Evolutionary conservation across 2,797 vertebrate genomes (phyloP).

Genomic region (Synanceia verrucosa): DNA sequence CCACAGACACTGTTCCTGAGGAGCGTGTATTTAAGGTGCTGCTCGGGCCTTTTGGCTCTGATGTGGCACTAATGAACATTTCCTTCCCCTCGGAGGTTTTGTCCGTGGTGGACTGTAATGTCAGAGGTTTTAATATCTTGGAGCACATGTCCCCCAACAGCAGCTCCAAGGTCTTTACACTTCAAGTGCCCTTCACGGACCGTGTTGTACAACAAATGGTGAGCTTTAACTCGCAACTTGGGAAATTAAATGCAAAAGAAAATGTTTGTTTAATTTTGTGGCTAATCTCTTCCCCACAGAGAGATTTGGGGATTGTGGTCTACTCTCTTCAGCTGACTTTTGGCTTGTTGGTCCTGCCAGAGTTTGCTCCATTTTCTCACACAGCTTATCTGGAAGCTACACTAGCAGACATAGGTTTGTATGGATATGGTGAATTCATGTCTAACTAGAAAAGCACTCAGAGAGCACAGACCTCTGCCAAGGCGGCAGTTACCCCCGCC

Average conservation of each 20-base stretch:
- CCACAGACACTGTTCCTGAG: slow-evolving; percentile 63
- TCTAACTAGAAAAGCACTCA: no score
- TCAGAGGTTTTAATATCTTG: slow-evolving; percentile 66
- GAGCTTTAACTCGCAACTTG: neutral
- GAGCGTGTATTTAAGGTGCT: slow-evolving; percentile 63
- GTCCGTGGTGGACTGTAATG: slow-evolving; percentile 45
- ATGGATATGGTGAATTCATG: neutral
- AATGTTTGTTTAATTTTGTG: neutral
- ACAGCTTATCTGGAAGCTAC: slow-evolving; percentile 47
- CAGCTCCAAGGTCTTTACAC: slow-evolving; percentile 57
- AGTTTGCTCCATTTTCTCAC: slow-evolving; percentile 53
- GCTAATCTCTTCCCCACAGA: slow-evolving; percentile 45
- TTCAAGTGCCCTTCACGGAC: slow-evolving; percentile 76
- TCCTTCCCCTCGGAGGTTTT: slow-evolving; percentile 62
- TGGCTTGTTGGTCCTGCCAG: slow-evolving; percentile 64
- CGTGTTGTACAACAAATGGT: slow-evolving; percentile 55
- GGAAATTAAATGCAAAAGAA: neutral
- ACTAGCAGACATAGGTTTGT: slow-evolving; percentile 54
- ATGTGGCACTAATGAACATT: slow-evolving; percentile 70
- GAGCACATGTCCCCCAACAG: slow-evolving; percentile 54
- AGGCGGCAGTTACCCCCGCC: no score
- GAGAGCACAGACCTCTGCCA: no score
- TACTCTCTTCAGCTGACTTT: slow-evolving; percentile 65
- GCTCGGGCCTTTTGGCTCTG: slow-evolving; percentile 64
- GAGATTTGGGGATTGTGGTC: rapidly evolving